Base-by-base conservation (phyloP, 2,113 vertebrate genomes). In the Promerops cafer region DNA sequence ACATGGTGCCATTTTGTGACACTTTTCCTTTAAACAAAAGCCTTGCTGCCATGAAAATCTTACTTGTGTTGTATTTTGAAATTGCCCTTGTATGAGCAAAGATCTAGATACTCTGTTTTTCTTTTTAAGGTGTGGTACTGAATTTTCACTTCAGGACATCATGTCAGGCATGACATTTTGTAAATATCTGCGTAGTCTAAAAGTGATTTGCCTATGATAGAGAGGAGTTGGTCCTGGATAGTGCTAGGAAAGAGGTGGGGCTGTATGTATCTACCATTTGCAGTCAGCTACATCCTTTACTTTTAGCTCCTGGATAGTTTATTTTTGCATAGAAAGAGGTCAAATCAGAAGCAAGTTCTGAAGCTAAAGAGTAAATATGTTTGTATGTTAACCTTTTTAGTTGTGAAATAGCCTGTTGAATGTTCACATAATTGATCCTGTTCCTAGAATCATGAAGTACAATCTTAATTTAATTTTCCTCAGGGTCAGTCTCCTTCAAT, bases 401-500 rank as follows among this genome's bases (percentile, higher is more conserved):
- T 61, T 40, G 21, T 65, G 13, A 64, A 82, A 47, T 39, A 26
- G 2, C 21, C 11, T 54, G 6, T 33, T 65, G 31, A 30, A 19
- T 54, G 28, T 37, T 88, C 23, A 39, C 8, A 2, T n/a, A 22
- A 45, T 37, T 35, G 30, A 35, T 70, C 9, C 27, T 86, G 23
- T 89, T 86, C 10, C 18, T 52, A 17, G 54, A 78, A 53, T 27
- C 35, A 13, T 40, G 49, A 81, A 53, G 21, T 90, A 47, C n/a
- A 87, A 40, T 68, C 37, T 19, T 65, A 9, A 75, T 68, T 64
- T 64, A 21, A 75, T 60, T 96, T 91, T 97, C 86, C 93, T 26
- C 88, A 99, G 99, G 99, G 99, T 91, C 99, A 99, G 97, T 99
- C 99, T 98, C 99, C 99, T 80, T 99, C 99, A 35, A 99, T 99